A percentile compares a stretch with the other conserved stretches of the same genome.
These are phyloP conservation scores for Nomada fabriciana DNA, from an alignment of 2,888 invertebrate species.

Conservation along the genomic window DNA sequence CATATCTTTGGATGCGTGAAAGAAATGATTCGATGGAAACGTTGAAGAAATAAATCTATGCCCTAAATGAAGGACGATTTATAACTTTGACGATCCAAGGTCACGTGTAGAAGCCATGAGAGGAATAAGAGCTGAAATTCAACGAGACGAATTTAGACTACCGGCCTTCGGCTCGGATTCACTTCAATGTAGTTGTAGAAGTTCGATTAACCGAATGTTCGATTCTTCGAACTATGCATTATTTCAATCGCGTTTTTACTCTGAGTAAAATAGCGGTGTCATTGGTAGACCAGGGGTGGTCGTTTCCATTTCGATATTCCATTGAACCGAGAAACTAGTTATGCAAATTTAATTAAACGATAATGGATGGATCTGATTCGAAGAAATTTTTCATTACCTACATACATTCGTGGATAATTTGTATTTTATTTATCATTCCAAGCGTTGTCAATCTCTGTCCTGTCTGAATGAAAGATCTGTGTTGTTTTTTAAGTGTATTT, in stretches of 20 bases:
- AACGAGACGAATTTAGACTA: conserved; percentile 66
- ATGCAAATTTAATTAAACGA: not conserved
- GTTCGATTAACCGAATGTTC: conserved; percentile 51
- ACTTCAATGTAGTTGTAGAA: conserved; percentile 46
- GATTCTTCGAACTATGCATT: conserved; percentile 40
- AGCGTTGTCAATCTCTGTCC: not conserved
- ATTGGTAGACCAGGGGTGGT: not conserved
- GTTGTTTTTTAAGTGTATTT: not conserved
- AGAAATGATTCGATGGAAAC: not conserved
- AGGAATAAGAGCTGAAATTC: conserved; percentile 59
- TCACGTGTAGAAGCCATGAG: conserved; percentile 53
- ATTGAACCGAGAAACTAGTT: not conserved
- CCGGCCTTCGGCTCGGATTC: conserved; percentile 62
- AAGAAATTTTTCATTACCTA: not conserved
- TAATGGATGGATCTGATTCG: not conserved
- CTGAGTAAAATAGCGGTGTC: not conserved
- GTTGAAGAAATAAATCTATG: not conserved
- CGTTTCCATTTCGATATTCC: not conserved
- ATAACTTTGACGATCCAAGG: conserved; percentile 41
- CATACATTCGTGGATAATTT: too few species aligned
- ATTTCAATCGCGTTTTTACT: conserved; percentile 50
- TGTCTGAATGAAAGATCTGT: not conserved
- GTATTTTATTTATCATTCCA: not conserved
- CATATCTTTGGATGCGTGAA: not conserved
- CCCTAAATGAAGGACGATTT: conserved; percentile 1